Evolutionary conservation across 2,797 vertebrate genomes (phyloP), one percentile per base, ranked within the genome.

Genomic region (Lepidocolaptes lacrymiger): DNA sequence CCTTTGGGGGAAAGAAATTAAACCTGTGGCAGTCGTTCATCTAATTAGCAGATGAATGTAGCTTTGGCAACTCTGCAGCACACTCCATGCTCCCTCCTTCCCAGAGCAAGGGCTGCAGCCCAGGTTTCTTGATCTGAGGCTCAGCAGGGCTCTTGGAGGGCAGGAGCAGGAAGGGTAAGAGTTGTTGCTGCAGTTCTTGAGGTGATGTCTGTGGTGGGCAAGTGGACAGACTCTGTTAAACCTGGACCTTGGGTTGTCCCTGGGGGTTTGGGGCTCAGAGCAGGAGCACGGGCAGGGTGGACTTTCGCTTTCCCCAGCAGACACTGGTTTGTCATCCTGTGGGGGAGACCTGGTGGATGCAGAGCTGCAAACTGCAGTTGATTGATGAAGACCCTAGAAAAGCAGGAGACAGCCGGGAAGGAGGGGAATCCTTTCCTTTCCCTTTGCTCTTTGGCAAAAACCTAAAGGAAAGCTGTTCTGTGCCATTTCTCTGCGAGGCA

Each of bases 141-240:
- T 36, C 32, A 63, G 28, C 55, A 66, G 48, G 9, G 36, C 17
- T 59, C 5, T 13, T 9, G 39, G 7, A 73, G 48, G 37, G 24
- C 13, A 7, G 39, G 20, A 68, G 26, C 43, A 73, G 66, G 41
- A 51, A 28, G 59, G n/a, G 4, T 8, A 16, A 2, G 2, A 26
- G 6, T 30, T 41, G 5, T 23, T 68, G 44, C 44, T 7, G 3
- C 5, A 5, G 32, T 32, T 58, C 36, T 34, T 18, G 19, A 32
- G 41, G 8, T n/a, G 54, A 2, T n/a, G 10, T 18, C 39, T 28
- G 10, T 15, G 44, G 6, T 12, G 30, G 30, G 43, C 14, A 37
- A 30, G 2, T 0, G 0, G 34, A 12, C 32, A 11, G 1, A 6
- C 2, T 0, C 3, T 1, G 28, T 5, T 26, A 7, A n/a, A 73